Percentiles rank a stretch among this genome's conserved stretches.
Evolutionary conservation across 1,140 invertebrate species (phyloP).

Genomic region (Campoletis sonorensis): DNA sequence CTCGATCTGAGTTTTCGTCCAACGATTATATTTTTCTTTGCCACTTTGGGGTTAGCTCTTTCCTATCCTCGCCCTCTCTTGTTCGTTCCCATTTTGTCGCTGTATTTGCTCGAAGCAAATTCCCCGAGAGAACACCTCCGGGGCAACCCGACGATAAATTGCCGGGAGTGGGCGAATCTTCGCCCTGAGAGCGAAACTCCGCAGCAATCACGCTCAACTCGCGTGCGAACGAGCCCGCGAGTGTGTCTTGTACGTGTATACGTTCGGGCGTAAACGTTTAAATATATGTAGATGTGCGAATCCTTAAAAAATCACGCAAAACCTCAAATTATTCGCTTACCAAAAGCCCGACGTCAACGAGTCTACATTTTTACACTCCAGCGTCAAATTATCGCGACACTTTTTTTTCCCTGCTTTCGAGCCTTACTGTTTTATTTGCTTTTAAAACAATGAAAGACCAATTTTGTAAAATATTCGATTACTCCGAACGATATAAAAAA

Average conservation of each 20-base stretch:
- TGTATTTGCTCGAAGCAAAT: constrained; percentile 30
- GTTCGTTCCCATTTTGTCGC: background rate
- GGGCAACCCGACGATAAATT: constrained; percentile 47
- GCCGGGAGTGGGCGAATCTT: constrained; percentile 49
- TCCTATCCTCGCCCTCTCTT: background rate
- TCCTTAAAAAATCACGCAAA: too few species aligned
- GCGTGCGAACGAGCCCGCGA: background rate
- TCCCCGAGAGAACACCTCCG: constrained; percentile 6
- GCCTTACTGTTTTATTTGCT: too few species aligned
- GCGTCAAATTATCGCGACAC: too few species aligned
- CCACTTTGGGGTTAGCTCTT: constrained; percentile 9
- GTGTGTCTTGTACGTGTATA: background rate
- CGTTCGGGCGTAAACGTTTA: too few species aligned
- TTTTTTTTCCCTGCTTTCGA: too few species aligned
- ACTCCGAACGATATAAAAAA: too few species aligned
- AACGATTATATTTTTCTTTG: constrained; percentile 29
- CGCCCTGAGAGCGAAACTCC: constrained; percentile 19
- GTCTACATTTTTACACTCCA: too few species aligned
- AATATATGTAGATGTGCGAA: too few species aligned
- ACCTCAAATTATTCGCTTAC: too few species aligned
- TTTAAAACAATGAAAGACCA: too few species aligned
- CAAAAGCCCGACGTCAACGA: too few species aligned
- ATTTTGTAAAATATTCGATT: too few species aligned
- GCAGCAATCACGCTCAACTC: constrained; percentile 40
- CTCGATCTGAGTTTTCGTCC: background rate